Evolutionary conservation across 2,888 invertebrate species (phyloP), one percentile per base, ranked within the genome.

Genomic region (Geotrupes spiniger): DNA sequence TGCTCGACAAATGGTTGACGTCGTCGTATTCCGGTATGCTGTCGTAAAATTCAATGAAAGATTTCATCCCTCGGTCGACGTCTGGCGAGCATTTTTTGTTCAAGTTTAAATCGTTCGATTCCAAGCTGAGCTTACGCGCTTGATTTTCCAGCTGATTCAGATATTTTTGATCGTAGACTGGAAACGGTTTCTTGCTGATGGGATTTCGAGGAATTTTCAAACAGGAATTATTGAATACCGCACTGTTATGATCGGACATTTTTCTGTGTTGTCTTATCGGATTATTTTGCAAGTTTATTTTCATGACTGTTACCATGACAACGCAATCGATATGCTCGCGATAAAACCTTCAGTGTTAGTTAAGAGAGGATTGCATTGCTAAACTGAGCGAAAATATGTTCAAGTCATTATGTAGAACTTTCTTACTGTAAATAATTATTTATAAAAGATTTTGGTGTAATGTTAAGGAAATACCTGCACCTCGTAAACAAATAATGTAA

Each of bases 21-120:
- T 89, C 88, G 49, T 80, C 80, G 57, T 89, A 89, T 65, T 89
- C 88, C 46, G 89, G 89, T 64, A 89, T 89, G 62, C 87, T 89
- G 42, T 82, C 81, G 58, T 85, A 83, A 69, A 89, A 88, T 49
- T 87, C 82, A 49, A 87, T 77, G 54, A 87, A 76, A 40, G 82
- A 82, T 49, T 74, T 73, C 37, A 80, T 72, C 28, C 80, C 76
- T 40, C 80, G 78, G 41, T 74, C 62, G 49, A 77, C 73, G 49
- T 75, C 71, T 2, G 66, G 63, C 51, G 59, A 76, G 65, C 56
- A 68, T 70, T 17, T 67, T 53, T 33, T 63, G 69, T 36, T 74
- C 71, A 39, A 69, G 60, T 51, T 74, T 71, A 65, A 71, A 63
- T 64, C 74, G 66, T 64, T 74, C 17, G 66, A 70, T 2, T 60